phyloP scores from a whole-genome alignment of 2,113 vertebrate genomes.

The Podilymbus podiceps region DNA sequence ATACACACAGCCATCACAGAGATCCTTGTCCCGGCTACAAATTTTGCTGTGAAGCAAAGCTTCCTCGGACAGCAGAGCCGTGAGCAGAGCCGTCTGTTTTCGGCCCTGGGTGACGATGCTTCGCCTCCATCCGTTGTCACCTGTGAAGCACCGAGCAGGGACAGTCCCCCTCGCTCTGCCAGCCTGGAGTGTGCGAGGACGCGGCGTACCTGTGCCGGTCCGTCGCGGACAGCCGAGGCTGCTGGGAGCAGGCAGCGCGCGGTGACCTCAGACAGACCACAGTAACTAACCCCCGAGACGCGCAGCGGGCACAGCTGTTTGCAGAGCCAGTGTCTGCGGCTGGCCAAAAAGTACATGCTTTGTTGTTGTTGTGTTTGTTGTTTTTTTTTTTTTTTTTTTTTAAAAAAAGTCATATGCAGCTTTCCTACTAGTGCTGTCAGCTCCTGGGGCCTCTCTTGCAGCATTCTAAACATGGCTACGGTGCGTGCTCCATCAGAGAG shows the following conservation, averaged over 20 bases:
- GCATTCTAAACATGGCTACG: slow-evolving; percentile 24
- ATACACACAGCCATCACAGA: not conserved
- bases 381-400: not conserved
- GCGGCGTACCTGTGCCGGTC: accelerated
- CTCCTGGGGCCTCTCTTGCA: not conserved
- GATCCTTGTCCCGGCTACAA: not conserved
- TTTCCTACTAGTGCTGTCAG: not conserved
- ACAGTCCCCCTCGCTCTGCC: not conserved
- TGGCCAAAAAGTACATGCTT: not conserved
- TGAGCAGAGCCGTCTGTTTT: not conserved
- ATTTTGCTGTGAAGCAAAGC: not conserved
- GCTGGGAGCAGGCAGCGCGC: not conserved
- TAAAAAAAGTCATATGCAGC: not conserved
- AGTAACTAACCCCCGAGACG: accelerated
- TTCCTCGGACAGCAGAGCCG: not conserved
- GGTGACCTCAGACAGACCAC: not conserved
- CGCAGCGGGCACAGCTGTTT: not conserved
- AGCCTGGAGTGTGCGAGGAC: not conserved
- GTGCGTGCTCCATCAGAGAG: not conserved
- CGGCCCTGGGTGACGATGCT: not conserved
- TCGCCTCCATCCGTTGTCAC: not conserved
- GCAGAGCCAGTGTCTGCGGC: not conserved
- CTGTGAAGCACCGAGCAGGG: accelerated
- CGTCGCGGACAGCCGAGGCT: not conserved
- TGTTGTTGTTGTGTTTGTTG: accelerated